Conservation (phyloP, 2,113 vertebrate species). For the Bambusicola thoracicus region DNA sequence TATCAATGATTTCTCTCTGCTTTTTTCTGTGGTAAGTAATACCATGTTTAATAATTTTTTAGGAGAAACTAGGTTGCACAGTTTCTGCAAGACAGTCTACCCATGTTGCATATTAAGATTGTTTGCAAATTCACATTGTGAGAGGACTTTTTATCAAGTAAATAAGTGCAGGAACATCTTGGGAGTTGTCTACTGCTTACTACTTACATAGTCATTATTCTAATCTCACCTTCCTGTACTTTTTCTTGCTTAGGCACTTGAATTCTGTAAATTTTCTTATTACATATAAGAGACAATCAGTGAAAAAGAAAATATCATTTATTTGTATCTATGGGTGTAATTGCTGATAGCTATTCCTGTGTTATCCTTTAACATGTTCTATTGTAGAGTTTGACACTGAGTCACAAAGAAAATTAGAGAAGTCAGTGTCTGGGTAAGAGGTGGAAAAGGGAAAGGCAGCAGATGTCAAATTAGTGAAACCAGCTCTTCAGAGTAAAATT, state of each 20-base stretch:
- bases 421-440: neutral
- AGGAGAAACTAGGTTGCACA: neutral
- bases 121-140: neutral
- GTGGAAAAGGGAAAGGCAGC: neutral
- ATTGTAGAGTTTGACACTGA: neutral
- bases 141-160: neutral
- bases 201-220: neutral
- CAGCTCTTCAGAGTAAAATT: neutral
- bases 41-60: neutral
- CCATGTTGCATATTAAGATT: neutral
- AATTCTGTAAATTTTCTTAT: neutral
- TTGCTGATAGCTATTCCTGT: neutral
- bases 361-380: neutral
- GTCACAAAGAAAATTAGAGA: neutral
- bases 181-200: neutral
- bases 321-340: neutral
- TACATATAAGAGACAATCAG: neutral
- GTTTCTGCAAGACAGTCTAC: neutral
- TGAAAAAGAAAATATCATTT: neutral
- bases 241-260: neutral
- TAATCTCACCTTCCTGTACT: neutral
- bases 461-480: neutral
- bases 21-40: slow-evolving; percentile 94
- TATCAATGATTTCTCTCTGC: slow-evolving; percentile 92
- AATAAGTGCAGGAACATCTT: neutral